Evolutionary conservation across 1,140 invertebrate genomes (phyloP).

Genomic region (Drosophila pruinosa): DNA sequence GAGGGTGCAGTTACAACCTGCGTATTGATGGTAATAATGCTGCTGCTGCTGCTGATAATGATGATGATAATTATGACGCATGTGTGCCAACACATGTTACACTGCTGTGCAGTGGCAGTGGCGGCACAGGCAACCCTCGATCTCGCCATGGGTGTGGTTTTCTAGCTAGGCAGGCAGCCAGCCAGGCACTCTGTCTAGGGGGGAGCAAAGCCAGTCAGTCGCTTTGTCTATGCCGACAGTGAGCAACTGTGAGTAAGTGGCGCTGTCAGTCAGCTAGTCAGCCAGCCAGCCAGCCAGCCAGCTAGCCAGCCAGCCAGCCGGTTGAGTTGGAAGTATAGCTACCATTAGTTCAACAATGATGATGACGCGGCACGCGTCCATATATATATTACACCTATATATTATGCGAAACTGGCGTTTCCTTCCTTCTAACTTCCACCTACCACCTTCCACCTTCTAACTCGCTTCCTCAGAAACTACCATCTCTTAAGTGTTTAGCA

Average conservation of each 20-base stretch:
- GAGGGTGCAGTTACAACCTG: neutral
- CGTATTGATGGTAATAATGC: slow-evolving; percentile 29
- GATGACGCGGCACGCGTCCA: slow-evolving; percentile 28
- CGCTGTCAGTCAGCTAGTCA: slow-evolving; percentile 38
- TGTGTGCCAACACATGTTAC: slow-evolving; percentile 37
- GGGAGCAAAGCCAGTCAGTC: slow-evolving; percentile 30
- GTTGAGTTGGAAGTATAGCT: neutral
- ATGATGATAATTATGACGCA: slow-evolving; percentile 12
- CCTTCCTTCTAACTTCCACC: slow-evolving; percentile 1
- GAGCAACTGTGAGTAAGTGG: slow-evolving; percentile 40
- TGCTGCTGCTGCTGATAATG: slow-evolving; percentile 6
- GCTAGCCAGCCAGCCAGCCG: too few relatives aligned
- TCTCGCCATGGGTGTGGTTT: slow-evolving; percentile 29
- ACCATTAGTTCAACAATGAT: neutral
- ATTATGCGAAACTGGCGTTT: slow-evolving; percentile 38
- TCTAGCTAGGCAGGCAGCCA: neutral
- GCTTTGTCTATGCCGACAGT: slow-evolving; percentile 38
- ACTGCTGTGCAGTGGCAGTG: slow-evolving; percentile 21
- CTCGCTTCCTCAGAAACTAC: neutral
- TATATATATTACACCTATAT: slow-evolving; percentile 20
- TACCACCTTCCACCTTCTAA: neutral
- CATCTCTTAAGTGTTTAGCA: slow-evolving; percentile 33
- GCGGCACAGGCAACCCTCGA: slow-evolving; percentile 16
- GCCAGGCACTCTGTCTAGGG: neutral
- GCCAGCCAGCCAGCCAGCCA: too few relatives aligned